Base-by-base conservation (phyloP, 2,888 invertebrate species). In the Torymus aiolomorphi region DNA sequence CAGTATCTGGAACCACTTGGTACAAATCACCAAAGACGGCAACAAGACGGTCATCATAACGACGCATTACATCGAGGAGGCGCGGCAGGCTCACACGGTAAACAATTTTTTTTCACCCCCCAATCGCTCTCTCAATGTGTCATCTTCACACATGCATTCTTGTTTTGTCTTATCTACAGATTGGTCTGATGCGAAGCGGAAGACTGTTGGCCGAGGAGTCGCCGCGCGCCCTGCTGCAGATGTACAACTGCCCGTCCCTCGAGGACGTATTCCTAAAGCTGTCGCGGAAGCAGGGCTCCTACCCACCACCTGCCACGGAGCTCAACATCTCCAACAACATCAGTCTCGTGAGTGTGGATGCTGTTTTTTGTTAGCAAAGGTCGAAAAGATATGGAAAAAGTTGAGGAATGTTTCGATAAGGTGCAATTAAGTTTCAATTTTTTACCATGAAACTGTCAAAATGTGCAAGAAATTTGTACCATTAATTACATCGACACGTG, bases 51-150 rank as follows among this genome's bases (percentile, higher is more conserved):
- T 98, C 85, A 97, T 96, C 84, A 96, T 96, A 82, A 96, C 96
- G 84, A 96, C 98, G 88, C 96, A 98, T 94, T 98, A 98, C 88
- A 97, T 98, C 82, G 98, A 98, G 90, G 98, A 98, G 91, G 97
- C 98, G 20, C 91, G 96, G 84, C 97, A 97, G 91, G 97, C 97
- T 81, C 96, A 97, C 89, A 94, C 95, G 88, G 97, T 97, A 91
- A 94, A 75, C 80, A 67, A 52, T 42, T 42, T 42, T 42, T 42
- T 42, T 20, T 20, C 20, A 4, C 24, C 1, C 13, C 16, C 0
- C 54, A 52, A 42, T 42, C 42, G 3, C 4, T 3, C 42, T 42
- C 8, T 5, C 8, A 5, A 8, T 42, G 24, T 16, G 31, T 31
- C n/a, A 57, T n/a, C 56, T 57, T 31, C 8, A 56, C 16, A 31